Base-by-base conservation (phyloP, 2,888 invertebrate species). In the Galeopsomyia nigrocyanea region DNA sequence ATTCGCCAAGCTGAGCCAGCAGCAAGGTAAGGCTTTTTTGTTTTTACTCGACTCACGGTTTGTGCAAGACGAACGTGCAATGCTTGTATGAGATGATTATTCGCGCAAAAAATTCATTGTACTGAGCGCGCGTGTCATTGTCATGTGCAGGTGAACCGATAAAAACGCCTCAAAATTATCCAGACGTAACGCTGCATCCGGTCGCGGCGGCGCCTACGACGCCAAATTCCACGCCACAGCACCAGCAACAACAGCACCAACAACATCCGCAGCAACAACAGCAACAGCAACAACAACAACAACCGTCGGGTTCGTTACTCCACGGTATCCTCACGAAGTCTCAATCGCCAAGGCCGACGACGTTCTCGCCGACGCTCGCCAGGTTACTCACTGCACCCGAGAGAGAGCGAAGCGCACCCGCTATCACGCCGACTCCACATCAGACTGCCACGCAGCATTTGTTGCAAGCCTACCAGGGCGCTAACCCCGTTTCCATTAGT, bases 351-450 rank as follows among this genome's bases (percentile, higher is more conserved):
- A 88, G 90, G 81, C 89, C 90, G 79, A 89, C 92, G 79, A 90
- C 92, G 80, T 93, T 92, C 88, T 94, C 94, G 81, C 94, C 94
- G 77, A 94, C 94, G 80, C 89, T 94, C 86, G 94, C 94, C 78
- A 90, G 93, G 87, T 89, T 94, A 79, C 89, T 94, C 81, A 94
- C 94, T 77, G 93, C 94, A 73, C 88, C 88, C 9, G 88, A 88
- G 76, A 81, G 87, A 77, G 86, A 86, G 51, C 80, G 86, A 79
- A 84, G 76, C 65, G 79, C 82, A 49, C 79, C 85, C 0, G 77
- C 82, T n/a, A 77, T 82, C 3, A 79, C 81, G 39, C 78, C 83
- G 0, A 77, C 81, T 49, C 77, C 82, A 46, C 79, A 81, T 49
- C 81, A 82, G 46, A 79, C 78, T 57, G 78, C 82, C 55, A 80